Conservation (phyloP, 2,888 invertebrate species). For the Meteorus colon region DNA sequence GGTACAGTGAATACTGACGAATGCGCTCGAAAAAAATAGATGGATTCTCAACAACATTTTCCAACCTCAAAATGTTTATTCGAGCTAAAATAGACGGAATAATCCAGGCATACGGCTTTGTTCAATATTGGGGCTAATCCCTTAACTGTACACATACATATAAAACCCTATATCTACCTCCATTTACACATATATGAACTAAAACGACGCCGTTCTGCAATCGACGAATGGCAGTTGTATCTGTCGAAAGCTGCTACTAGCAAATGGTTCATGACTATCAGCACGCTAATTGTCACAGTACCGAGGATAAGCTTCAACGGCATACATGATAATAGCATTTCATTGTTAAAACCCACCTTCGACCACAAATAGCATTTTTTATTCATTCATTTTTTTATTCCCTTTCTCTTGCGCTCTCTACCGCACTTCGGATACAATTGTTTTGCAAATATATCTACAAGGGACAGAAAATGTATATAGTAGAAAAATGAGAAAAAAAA, state of each 20-base stretch:
- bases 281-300: conserved; percentile 18
- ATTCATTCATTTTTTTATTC: neutral
- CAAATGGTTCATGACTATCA: conserved; percentile 21
- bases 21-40: too few species aligned
- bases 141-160: conserved; percentile 12
- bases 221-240: conserved; percentile 22
- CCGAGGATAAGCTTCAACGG: neutral
- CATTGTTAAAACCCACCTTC: conserved; percentile 14
- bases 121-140: conserved; percentile 7
- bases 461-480: neutral
- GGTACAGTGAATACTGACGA: too few species aligned
- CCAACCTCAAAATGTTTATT: neutral
- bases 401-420: neutral
- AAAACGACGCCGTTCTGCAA: conserved; percentile 8
- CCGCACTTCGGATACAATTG: neutral
- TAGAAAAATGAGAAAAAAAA: neutral
- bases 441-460: neutral
- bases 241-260: neutral
- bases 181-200: conserved; percentile 7
- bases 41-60: neutral
- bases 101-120: conserved; percentile 2
- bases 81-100: neutral
- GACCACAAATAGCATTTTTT: conserved; percentile 1
- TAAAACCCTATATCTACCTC: neutral
- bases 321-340: conserved; percentile 24